Percentiles rank a stretch among this genome's conserved stretches.
These are phyloP conservation scores for Mus spretus DNA, from an alignment of 2,797 vertebrate genomes.

Conservation along the genomic window DNA sequence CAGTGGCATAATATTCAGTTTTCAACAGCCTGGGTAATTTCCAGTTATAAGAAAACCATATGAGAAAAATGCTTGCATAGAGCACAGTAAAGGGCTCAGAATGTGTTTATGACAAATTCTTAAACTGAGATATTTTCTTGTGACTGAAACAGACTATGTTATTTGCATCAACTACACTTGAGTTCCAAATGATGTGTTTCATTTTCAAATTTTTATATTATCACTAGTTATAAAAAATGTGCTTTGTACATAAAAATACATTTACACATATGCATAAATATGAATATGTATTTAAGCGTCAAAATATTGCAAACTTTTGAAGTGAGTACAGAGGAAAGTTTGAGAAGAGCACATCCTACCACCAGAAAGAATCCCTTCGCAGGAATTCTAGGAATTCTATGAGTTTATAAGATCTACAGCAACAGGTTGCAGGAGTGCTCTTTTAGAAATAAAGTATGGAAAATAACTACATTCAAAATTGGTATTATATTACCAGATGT, in stretches of 20 bases:
- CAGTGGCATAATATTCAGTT: background rate
- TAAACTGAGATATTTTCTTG: slow-evolving; percentile 29
- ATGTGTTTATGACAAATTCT: background rate
- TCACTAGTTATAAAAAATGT: slow-evolving; percentile 74
- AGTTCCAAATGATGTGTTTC: background rate
- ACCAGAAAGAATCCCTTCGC: background rate
- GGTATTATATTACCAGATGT: background rate
- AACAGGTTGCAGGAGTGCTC: background rate
- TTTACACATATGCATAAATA: background rate
- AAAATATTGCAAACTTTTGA: slow-evolving; percentile 72
- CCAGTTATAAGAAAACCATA: background rate
- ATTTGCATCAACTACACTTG: background rate
- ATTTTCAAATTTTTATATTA: slow-evolving; percentile 58
- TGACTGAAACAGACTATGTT: slow-evolving; percentile 6
- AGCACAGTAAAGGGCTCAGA: background rate
- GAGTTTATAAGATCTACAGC: background rate
- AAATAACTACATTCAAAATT: background rate
- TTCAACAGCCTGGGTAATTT: slow-evolving; percentile 1
- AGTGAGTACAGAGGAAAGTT: slow-evolving; percentile 55
- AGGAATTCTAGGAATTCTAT: background rate
- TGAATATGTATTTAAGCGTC: slow-evolving; percentile 82
- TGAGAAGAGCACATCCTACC: background rate
- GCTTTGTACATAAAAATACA: slow-evolving; percentile 55
- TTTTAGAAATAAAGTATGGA: background rate
- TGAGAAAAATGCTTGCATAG: background rate